These are phyloP conservation scores for Stramonita haemastoma DNA, from an alignment of 2,888 invertebrate species.

Conservation along the genomic window DNA sequence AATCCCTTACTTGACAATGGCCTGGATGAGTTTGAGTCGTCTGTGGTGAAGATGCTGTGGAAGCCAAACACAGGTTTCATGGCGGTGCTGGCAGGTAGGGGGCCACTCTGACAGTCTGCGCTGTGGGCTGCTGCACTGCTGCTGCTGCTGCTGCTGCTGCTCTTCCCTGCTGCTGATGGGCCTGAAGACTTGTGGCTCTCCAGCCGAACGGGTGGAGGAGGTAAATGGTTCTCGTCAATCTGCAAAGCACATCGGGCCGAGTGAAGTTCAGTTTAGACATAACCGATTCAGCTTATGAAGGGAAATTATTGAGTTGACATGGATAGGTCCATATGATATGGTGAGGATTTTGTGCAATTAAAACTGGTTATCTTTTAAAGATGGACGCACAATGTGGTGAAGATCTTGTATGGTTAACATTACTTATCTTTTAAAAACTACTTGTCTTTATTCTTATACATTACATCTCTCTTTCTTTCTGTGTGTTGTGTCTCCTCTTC, in stretches of 20 bases:
- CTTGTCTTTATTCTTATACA: no score
- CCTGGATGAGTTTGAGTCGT: slow-evolving; percentile 62
- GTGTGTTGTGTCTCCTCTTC: no score
- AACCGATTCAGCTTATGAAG: no score
- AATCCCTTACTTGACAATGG: slow-evolving; percentile 42
- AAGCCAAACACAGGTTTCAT: slow-evolving; percentile 42
- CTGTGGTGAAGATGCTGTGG: slow-evolving; percentile 71
- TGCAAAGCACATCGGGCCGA: slow-evolving; percentile 26
- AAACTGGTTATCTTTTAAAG: no score
- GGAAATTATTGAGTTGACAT: no score
- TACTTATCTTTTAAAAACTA: no score
- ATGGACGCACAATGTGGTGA: no score
- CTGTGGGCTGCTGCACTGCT: slow-evolving; percentile 48
- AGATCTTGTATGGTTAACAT: no score
- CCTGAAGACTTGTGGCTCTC: slow-evolving; percentile 31
- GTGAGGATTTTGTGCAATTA: no score
- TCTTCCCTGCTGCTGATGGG: slow-evolving; percentile 44
- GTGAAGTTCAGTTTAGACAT: neutral
- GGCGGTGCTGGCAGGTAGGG: slow-evolving; percentile 56
- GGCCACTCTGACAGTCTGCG: slow-evolving; percentile 49
- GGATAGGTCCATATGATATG: no score
- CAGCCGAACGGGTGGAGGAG: slow-evolving; percentile 24
- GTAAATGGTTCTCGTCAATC: slow-evolving; percentile 56
- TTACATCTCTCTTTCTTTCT: no score
- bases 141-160: slow-evolving; percentile 48